Percentiles rank a stretch among this genome's conserved stretches.
Evolutionary conservation across 2,113 vertebrate species (phyloP).

Genomic region (Triplophysa tibetana): DNA sequence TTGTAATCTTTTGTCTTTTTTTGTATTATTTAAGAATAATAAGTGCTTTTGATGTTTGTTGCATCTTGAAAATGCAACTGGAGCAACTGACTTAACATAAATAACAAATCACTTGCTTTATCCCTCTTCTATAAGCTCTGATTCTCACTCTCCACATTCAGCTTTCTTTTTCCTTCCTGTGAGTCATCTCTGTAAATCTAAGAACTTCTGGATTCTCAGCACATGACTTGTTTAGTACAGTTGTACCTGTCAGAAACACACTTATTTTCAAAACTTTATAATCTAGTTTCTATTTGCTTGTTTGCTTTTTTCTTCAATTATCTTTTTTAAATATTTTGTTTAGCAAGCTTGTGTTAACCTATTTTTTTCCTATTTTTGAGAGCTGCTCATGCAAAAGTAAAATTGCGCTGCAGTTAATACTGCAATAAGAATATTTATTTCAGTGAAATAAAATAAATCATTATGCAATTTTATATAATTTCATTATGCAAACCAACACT

Average conservation of each 20-base stretch:
- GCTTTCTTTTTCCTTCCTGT: conserved; percentile 30
- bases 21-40: too few relatives aligned
- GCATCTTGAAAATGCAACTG: neutral
- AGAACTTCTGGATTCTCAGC: conserved; percentile 29
- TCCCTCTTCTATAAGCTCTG: neutral
- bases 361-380: too few relatives aligned
- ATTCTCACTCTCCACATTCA: conserved; percentile 7
- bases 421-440: too few relatives aligned
- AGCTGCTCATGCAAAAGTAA: too few relatives aligned
- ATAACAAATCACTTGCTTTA: neutral
- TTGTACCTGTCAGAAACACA: neutral
- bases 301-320: neutral
- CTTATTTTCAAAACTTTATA: conserved; percentile 12
- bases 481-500: too few relatives aligned
- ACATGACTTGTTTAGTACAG: conserved; percentile 26
- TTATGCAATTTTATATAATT: too few relatives aligned
- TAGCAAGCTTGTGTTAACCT: too few relatives aligned
- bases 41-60: too few relatives aligned
- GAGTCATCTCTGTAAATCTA: conserved; percentile 40
- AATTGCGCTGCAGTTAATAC: too few relatives aligned
- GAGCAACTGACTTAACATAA: neutral
- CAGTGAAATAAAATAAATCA: too few relatives aligned
- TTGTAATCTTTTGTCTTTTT: too few relatives aligned
- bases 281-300: neutral
- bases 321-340: too few relatives aligned